Evolutionary conservation across 2,113 vertebrate genomes (phyloP).

Genomic region (Donacobius atricapilla): DNA sequence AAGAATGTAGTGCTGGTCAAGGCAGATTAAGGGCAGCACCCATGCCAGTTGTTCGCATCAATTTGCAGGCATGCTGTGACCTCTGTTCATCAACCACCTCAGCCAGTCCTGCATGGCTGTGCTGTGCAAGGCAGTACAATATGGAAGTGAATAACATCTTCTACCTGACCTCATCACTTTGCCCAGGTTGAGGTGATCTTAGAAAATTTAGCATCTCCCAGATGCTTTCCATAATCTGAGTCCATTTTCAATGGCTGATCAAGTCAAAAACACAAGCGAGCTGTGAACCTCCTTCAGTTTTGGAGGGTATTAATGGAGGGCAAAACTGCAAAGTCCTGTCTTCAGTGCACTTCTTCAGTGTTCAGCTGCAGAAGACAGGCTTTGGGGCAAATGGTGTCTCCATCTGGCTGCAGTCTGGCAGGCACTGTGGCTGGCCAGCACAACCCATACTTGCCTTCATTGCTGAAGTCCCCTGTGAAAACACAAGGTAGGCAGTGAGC

Average conservation of each 20-base stretch:
- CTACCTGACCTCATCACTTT: not conserved
- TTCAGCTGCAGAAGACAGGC: not conserved
- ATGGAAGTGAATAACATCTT: not conserved
- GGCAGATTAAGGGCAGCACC: not conserved
- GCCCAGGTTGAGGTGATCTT: not conserved
- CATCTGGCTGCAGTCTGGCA: not conserved
- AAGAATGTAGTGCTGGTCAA: not conserved
- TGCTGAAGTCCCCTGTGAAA: fast-evolving
- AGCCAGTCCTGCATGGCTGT: fast-evolving
- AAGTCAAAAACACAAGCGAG: fast-evolving
- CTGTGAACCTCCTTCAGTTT: not conserved
- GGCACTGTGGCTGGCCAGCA: not conserved
- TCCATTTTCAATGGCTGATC: not conserved
- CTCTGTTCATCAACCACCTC: not conserved
- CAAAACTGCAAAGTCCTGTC: not conserved
- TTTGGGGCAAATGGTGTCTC: not conserved
- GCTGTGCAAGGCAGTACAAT: not conserved
- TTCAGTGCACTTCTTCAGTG: not conserved
- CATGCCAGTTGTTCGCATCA: not conserved
- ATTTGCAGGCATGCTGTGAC: not conserved
- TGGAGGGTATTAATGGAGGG: fast-evolving
- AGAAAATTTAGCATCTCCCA: not conserved
- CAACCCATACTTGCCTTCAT: not conserved
- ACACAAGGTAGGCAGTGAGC: not conserved
- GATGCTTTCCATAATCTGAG: not conserved